A percentile compares a stretch with the other conserved stretches of the same genome.
Conservation (phyloP, 2,797 vertebrate genomes). For the Oreonectes daqikongensis region DNA sequence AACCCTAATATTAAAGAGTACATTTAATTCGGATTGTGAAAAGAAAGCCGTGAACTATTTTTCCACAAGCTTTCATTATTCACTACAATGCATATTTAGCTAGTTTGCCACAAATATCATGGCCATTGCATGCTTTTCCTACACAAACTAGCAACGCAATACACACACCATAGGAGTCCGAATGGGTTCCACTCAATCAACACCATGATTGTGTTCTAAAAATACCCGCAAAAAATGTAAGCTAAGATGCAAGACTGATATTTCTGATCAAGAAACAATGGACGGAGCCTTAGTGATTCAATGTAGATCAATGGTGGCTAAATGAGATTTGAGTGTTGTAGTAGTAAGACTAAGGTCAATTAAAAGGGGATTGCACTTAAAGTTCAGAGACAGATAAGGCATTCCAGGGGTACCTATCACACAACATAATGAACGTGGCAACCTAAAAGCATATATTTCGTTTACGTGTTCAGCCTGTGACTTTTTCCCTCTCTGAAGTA, state of each 20-base stretch:
- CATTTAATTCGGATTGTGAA: neutral
- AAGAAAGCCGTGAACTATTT: slow-evolving; percentile 44
- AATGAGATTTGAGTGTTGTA: slow-evolving; percentile 41
- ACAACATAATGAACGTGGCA: slow-evolving; percentile 41
- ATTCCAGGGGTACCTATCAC: slow-evolving; percentile 63
- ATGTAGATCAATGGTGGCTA: slow-evolving; percentile 43
- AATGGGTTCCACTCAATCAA: slow-evolving; percentile 18
- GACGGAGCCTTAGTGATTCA: slow-evolving; percentile 55
- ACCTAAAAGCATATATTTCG: slow-evolving; percentile 51
- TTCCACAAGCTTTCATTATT: slow-evolving; percentile 45
- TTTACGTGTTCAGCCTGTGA: slow-evolving; percentile 45
- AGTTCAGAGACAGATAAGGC: slow-evolving; percentile 70
- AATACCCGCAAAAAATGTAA: neutral
- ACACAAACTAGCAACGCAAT: slow-evolving; percentile 53
- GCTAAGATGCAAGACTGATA: neutral
- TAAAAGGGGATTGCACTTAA: slow-evolving; percentile 57
- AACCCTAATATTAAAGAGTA: neutral
- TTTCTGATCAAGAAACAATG: slow-evolving; percentile 7
- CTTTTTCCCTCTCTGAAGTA: slow-evolving; percentile 65
- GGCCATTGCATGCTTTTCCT: slow-evolving; percentile 50
- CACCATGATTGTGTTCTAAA: slow-evolving; percentile 17
- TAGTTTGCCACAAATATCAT: slow-evolving; percentile 34
- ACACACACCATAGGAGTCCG: slow-evolving; percentile 39
- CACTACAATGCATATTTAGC: slow-evolving; percentile 39
- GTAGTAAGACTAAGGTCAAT: slow-evolving; percentile 46